These are phyloP conservation scores for Amblyornis subalaris DNA, from an alignment of 2,113 vertebrate genomes.

Conservation along the genomic window DNA sequence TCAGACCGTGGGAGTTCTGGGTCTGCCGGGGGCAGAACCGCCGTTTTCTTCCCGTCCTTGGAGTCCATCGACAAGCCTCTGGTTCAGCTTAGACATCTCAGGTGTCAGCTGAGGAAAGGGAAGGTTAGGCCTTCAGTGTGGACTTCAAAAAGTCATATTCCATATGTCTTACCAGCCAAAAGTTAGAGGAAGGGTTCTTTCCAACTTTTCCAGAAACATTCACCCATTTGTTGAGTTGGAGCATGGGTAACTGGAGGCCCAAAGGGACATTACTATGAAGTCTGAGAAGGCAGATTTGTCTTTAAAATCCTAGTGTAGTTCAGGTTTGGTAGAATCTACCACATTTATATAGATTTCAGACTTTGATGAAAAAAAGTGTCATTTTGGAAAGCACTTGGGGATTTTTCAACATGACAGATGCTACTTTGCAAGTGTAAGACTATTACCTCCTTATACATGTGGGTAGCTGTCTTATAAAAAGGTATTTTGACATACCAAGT, in stretches of 20 bases:
- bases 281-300: background rate
- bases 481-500: constrained; percentile 28
- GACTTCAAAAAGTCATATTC: background rate
- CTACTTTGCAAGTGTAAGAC: constrained; percentile 12
- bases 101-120: background rate
- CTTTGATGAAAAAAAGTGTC: background rate
- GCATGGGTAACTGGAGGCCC: background rate
- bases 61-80: background rate
- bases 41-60: accelerated
- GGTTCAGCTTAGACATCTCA: background rate
- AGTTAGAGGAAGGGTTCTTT: background rate
- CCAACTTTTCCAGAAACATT: background rate
- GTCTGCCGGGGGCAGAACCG: background rate
- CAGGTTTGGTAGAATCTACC: background rate
- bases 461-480: constrained; percentile 11
- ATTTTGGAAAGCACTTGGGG: constrained; percentile 4
- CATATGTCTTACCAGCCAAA: background rate
- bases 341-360: background rate
- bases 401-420: constrained; percentile 42
- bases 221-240: background rate
- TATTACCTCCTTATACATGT: background rate
- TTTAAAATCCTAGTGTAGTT: background rate
- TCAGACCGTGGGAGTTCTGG: background rate
- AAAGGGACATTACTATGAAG: background rate
- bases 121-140: background rate